These are phyloP conservation scores for Sminthopsis crassicaudata DNA, from an alignment of 2,113 vertebrate genomes.

Conservation along the genomic window DNA sequence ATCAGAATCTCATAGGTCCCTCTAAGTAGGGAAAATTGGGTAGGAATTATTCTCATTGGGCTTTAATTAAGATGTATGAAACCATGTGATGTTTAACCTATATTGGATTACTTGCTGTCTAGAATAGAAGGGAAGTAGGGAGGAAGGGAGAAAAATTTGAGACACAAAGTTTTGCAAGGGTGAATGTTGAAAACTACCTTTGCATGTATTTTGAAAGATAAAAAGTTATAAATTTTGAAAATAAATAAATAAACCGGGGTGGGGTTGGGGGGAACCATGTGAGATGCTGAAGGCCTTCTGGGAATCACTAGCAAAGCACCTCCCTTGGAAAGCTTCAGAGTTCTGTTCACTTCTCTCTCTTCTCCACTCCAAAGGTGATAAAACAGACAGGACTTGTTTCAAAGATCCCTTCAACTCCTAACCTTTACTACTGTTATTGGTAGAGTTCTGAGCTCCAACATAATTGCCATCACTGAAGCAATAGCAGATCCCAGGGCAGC, in stretches of 20 bases:
- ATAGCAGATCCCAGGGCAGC: constrained; percentile 47
- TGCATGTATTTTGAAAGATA: too few species aligned
- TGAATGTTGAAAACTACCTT: too few species aligned
- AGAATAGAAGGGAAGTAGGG: too few species aligned
- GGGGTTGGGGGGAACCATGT: not conserved
- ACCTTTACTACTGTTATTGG: not conserved
- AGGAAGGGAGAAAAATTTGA: too few species aligned
- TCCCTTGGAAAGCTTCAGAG: not conserved
- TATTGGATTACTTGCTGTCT: too few species aligned
- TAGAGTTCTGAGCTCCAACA: constrained; percentile 43
- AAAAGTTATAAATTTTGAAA: too few species aligned
- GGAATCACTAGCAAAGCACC: not conserved
- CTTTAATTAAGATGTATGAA: not conserved
- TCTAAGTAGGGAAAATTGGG: not conserved
- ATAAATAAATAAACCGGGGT: too few species aligned
- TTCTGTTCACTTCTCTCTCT: not conserved
- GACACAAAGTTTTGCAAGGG: too few species aligned
- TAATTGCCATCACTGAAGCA: constrained; percentile 51
- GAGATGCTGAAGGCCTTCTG: not conserved
- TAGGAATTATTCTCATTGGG: not conserved
- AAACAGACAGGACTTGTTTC: not conserved
- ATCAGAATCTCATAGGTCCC: not conserved
- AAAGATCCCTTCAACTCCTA: not conserved
- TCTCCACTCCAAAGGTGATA: not conserved
- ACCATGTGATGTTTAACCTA: not conserved